phyloP scores from a whole-genome alignment of 2,888 invertebrate species.

The Dastarcus helophoroides region DNA sequence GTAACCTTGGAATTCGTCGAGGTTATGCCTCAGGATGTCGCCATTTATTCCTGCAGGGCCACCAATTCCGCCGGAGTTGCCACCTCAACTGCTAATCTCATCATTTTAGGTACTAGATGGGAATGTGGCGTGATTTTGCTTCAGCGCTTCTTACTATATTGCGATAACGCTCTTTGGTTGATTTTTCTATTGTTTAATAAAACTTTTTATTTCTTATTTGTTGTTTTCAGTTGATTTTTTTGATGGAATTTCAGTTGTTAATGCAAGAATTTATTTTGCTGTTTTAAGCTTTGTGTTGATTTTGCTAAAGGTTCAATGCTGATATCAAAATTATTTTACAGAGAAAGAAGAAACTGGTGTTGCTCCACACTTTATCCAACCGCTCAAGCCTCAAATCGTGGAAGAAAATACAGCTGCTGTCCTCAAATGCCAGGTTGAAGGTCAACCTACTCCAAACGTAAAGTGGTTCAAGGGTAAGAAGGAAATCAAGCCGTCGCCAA shows the following conservation, averaged over 20 bases:
- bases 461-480: slow-evolving; percentile 56
- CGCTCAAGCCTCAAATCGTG: slow-evolving; percentile 53
- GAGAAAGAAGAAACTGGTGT: slow-evolving; percentile 59
- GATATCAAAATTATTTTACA: slow-evolving; percentile 21
- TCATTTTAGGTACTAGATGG: slow-evolving; percentile 48
- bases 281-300: not conserved
- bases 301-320: not conserved
- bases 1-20: slow-evolving; percentile 60
- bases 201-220: slow-evolving; percentile 1
- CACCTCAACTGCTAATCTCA: slow-evolving; percentile 60
- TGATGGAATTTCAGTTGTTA: not conserved
- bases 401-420: slow-evolving; percentile 50
- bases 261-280: not conserved
- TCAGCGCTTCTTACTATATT: not conserved
- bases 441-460: slow-evolving; percentile 57
- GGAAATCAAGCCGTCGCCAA: slow-evolving; percentile 48
- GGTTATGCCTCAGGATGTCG: slow-evolving; percentile 60
- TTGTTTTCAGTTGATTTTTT: slow-evolving; percentile 6
- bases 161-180: not conserved
- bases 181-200: not conserved
- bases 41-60: slow-evolving; percentile 63
- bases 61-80: slow-evolving; percentile 65
- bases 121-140: slow-evolving; percentile 5
- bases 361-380: slow-evolving; percentile 53
- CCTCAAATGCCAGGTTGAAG: slow-evolving; percentile 56